A percentile compares a stretch with the other conserved stretches of the same genome.
phyloP scores from a whole-genome alignment of 2,797 vertebrate genomes.

The Smutsia temminckii region DNA sequence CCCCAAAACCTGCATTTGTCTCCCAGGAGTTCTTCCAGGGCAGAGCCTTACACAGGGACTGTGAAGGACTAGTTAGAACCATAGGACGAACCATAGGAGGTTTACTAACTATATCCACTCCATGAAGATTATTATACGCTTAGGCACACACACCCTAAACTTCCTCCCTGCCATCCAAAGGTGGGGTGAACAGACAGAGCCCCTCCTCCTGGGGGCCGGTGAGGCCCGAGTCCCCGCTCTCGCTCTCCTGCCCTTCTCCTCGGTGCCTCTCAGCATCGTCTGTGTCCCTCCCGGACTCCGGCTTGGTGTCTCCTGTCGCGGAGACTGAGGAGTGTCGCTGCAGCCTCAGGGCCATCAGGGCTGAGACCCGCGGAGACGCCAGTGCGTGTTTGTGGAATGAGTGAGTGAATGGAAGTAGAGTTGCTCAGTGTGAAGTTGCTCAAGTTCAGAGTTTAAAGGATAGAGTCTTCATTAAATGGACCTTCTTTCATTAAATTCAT shows the following conservation, averaged over 20 bases:
- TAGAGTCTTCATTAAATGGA: neutral
- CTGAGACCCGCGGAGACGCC: neutral
- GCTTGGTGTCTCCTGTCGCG: neutral
- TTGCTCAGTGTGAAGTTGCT: neutral
- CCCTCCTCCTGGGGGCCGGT: neutral
- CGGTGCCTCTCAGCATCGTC: neutral
- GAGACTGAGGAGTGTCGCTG: rapidly evolving
- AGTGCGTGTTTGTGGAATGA: neutral
- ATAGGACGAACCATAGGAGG: neutral
- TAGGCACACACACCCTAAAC: rapidly evolving
- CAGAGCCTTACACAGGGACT: neutral
- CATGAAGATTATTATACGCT: rapidly evolving
- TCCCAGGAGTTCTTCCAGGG: too few relatives aligned
- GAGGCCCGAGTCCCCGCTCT: neutral
- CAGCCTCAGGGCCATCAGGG: neutral
- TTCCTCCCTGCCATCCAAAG: rapidly evolving
- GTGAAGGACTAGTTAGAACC: neutral
- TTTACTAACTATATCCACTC: neutral
- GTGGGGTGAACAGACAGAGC: neutral
- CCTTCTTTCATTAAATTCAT: neutral
- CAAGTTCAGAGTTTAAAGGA: neutral
- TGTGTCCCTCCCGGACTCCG: neutral
- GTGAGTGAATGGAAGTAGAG: neutral
- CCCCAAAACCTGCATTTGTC: neutral
- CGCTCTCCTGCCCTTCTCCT: rapidly evolving